A percentile compares a stretch with the other conserved stretches of the same genome.
phyloP scores from a whole-genome alignment of 2,113 vertebrate genomes.

The Paraplagusia blochii region DNA sequence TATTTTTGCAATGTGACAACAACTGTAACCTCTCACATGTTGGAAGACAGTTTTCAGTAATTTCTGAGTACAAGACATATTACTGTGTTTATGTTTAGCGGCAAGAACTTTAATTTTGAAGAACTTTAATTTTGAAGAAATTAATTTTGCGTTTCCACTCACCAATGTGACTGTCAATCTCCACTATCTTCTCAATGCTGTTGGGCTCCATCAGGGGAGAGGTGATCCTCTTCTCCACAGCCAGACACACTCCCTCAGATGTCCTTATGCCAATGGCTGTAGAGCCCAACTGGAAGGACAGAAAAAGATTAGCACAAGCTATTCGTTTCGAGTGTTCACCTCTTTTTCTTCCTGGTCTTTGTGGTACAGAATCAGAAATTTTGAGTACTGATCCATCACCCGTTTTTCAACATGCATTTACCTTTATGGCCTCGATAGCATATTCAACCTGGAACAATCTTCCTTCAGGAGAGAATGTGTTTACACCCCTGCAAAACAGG shows the following conservation, averaged over 20 bases:
- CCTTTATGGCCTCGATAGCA: conserved; percentile 98
- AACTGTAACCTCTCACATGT: no score
- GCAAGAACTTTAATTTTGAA: no score
- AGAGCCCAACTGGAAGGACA: conserved; percentile 85
- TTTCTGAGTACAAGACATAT: no score
- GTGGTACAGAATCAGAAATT: no score
- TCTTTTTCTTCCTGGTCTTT: background rate
- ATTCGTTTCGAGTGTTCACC: conserved; percentile 2
- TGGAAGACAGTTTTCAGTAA: no score
- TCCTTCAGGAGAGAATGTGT: conserved; percentile 98
- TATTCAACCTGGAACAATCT: conserved; percentile 98
- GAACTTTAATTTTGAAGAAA: no score
- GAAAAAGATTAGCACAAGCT: background rate
- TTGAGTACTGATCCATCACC: no score
- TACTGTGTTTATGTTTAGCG: no score
- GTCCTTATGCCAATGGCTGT: conserved; percentile 99
- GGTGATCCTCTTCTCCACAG: conserved; percentile 98
- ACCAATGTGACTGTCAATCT: conserved; percentile 97
- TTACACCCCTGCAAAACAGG: conserved; percentile 85
- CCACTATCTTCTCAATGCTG: conserved; percentile 99
- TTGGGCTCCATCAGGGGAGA: conserved; percentile 97
- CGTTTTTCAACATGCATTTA: conserved; percentile 51
- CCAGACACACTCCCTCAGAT: conserved; percentile 92
- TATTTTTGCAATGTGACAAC: no score
- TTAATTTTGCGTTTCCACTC: conserved; percentile 24